Evolutionary conservation across 2,797 vertebrate species (phyloP), one percentile per base, ranked within the genome.

Genomic region (Gymnoscopelus microlampas): DNA sequence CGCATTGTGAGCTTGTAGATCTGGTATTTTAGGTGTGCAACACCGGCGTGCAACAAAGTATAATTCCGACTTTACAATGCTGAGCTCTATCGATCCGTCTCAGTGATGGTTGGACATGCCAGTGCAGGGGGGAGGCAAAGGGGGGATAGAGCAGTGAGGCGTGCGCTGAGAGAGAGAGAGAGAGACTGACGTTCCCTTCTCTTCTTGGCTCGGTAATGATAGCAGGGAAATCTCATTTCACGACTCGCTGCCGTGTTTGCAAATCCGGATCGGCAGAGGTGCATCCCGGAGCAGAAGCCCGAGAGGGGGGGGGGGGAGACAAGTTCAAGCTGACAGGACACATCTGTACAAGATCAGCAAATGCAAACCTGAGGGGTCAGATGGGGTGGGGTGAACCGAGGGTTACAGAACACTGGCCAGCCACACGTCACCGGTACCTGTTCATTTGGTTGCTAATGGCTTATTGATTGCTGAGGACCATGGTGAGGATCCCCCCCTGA

Each of bases 221-320:
- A 85, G 90, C 71, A 84, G 74, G 73, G 76, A 93, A 93, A 93
- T 92, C 90, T 93, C 85, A 94, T 94, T 94, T 94, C 92, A 94
- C 87, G 86, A 90, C 74, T 92, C 88, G 73, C 84, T 91, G 93
- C 85, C 72, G 29, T 89, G 91, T 92, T 92, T 91, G 87, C 83
- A 84, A 92, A 93, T 74, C 70, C 79, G 32, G 85, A 73, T 83
- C 85, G 58, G 77, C 66, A 66, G 75, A 77, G 80, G 72, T 80
- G 74, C 77, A 74, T 81, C 79, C 80, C 55, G 14, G 32, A 74
- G 84, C 77, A 88, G 71, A 75, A 81, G 79, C 83, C 62, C 5
- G 26, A 11, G 39, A 78, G 78, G 61, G 71, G 71, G 63, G 54
- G 53, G 24, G 39, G 15, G 60, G 48, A 54, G 48, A 54, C 19